Conservation (phyloP, 2,113 vertebrate species). For the Heliornis fulica region DNA sequence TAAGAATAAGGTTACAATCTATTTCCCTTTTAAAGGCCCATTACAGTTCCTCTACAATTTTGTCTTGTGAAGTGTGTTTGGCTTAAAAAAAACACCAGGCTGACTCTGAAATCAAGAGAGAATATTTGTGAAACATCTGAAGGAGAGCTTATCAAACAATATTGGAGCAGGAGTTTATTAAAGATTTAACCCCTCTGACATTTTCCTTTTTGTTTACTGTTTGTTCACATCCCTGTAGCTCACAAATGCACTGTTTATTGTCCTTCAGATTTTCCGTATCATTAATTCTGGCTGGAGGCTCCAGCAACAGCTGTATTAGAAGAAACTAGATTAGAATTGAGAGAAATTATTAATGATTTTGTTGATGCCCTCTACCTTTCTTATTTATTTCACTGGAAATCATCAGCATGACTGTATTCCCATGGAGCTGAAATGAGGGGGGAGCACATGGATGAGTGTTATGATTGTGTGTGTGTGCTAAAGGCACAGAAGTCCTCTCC, state of each 20-base stretch:
- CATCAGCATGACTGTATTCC: not conserved
- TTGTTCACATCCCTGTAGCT: conserved; percentile 12
- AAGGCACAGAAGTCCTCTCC: not conserved
- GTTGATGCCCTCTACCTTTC: conserved; percentile 3
- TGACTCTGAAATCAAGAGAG: not conserved
- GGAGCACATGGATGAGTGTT: not conserved
- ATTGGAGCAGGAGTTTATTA: not conserved
- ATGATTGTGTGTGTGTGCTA: accelerated
- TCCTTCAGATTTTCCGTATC: conserved; percentile 7
- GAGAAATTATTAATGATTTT: conserved; percentile 43
- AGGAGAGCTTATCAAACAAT: not conserved
- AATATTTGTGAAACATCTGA: not conserved
- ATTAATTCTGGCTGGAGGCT: conserved; percentile 44
- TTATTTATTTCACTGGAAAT: conserved; percentile 20
- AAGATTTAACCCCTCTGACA: conserved; percentile 40
- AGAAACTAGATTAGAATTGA: conserved; percentile 21
- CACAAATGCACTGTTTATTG: conserved; percentile 17
- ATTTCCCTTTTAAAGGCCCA: not conserved
- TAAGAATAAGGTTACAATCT: not conserved
- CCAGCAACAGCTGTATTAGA: not conserved
- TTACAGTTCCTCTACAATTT: not conserved
- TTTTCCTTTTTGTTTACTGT: conserved; percentile 42
- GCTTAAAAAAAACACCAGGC: not conserved
- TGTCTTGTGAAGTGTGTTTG: not conserved
- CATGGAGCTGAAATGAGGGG: not conserved